Evolutionary conservation across 2,888 invertebrate species (phyloP).

Genomic region (Lagria hirta): DNA sequence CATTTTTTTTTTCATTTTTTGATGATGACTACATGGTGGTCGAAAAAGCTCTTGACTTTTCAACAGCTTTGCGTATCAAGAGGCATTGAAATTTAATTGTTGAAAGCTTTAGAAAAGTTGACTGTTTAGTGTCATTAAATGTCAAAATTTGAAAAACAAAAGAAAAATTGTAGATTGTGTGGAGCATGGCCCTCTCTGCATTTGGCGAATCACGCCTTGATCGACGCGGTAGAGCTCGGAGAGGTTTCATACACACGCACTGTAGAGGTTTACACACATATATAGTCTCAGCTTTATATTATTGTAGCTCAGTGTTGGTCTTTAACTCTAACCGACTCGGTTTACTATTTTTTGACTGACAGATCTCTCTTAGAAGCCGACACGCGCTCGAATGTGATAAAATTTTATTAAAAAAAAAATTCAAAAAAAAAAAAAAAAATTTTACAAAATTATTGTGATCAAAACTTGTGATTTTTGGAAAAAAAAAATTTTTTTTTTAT

Average conservation of each 20-base stretch:
- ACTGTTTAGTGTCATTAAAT: too few relatives aligned
- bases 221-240: constrained; percentile 39
- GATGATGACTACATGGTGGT: too few relatives aligned
- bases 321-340: constrained; percentile 35
- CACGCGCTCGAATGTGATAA: constrained; percentile 35
- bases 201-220: constrained; percentile 30
- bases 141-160: too few relatives aligned
- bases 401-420: constrained; percentile 19
- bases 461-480: constrained; percentile 20
- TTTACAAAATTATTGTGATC: constrained; percentile 17
- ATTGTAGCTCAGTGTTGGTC: constrained; percentile 44
- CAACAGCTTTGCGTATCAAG: too few relatives aligned
- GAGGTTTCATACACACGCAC: constrained; percentile 41
- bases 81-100: too few relatives aligned
- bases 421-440: constrained; percentile 11
- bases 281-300: constrained; percentile 43
- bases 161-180: too few relatives aligned
- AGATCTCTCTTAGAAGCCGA: constrained; percentile 33
- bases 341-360: constrained; percentile 29
- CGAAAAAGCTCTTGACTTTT: too few relatives aligned
- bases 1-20: too few relatives aligned
- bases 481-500: constrained; percentile 7
- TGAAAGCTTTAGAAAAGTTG: too few relatives aligned
- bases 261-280: constrained; percentile 40
- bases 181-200: constrained; percentile 1